These are phyloP conservation scores for Sphaerophoria taeniata DNA, from an alignment of 2,888 invertebrate species.

Conservation along the genomic window DNA sequence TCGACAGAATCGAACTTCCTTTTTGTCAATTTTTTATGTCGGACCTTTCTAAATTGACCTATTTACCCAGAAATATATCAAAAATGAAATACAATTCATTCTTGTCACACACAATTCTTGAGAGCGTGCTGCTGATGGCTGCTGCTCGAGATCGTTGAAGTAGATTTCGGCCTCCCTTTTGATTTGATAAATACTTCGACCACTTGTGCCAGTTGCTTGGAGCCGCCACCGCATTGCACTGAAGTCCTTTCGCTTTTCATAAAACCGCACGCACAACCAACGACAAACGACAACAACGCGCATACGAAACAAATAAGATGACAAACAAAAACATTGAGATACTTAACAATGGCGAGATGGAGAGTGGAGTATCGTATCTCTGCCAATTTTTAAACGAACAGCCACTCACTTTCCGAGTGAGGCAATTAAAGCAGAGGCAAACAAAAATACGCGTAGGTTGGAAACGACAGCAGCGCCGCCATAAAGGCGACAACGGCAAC, in stretches of 20 bases:
- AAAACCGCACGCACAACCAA: slow-evolving; percentile 62
- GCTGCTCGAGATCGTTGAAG: no score
- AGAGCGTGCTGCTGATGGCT: slow-evolving; percentile 4
- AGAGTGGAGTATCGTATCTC: slow-evolving; percentile 13
- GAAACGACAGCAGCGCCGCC: neutral
- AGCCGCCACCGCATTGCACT: slow-evolving; percentile 12
- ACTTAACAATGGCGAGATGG: slow-evolving; percentile 4
- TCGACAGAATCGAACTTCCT: neutral
- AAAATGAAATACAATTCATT: slow-evolving; percentile 35
- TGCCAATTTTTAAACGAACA: slow-evolving; percentile 31
- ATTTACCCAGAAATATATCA: slow-evolving; percentile 16
- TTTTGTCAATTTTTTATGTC: neutral
- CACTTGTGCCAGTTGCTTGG: slow-evolving; percentile 43
- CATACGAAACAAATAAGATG: no score
- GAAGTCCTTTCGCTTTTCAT: slow-evolving; percentile 65
- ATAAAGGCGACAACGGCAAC: slow-evolving; percentile 15
- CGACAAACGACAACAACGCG: neutral
- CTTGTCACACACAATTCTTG: slow-evolving; percentile 55
- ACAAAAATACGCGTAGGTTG: slow-evolving; percentile 41
- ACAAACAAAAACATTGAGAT: slow-evolving; percentile 15
- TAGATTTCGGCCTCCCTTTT: slow-evolving; percentile 35
- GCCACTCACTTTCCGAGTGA: slow-evolving; percentile 57
- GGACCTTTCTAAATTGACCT: slow-evolving; percentile 44
- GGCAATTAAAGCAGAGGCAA: slow-evolving; percentile 49
- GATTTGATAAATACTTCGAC: slow-evolving; percentile 58